phyloP scores from a whole-genome alignment of 2,797 vertebrate genomes.

The Diplodus sargus region DNA sequence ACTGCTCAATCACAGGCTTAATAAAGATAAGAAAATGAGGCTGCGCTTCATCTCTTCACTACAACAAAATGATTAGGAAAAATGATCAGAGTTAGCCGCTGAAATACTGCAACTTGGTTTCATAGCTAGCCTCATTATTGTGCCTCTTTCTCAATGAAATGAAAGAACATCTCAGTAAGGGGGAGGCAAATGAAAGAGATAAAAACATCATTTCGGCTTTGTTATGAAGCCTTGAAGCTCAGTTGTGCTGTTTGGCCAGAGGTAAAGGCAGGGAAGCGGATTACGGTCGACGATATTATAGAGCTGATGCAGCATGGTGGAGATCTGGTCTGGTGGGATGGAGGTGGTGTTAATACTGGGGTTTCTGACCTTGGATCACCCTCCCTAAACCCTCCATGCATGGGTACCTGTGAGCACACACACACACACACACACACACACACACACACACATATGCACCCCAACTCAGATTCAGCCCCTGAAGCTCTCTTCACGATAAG shows the following conservation, averaged over 20 bases:
- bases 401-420: slow-evolving; percentile 62
- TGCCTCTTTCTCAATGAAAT: neutral
- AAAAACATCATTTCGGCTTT: slow-evolving; percentile 50
- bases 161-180: slow-evolving; percentile 1
- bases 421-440: slow-evolving; percentile 15
- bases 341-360: slow-evolving; percentile 68
- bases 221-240: slow-evolving; percentile 50
- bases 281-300: slow-evolving; percentile 72
- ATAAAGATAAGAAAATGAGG: slow-evolving; percentile 47
- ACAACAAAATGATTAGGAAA: slow-evolving; percentile 34
- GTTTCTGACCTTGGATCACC: slow-evolving; percentile 82
- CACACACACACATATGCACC: neutral
- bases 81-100: neutral
- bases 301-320: slow-evolving; percentile 77
- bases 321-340: slow-evolving; percentile 64
- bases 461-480: slow-evolving; percentile 62
- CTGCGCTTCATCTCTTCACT: slow-evolving; percentile 34
- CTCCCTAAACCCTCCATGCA: slow-evolving; percentile 65
- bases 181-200: slow-evolving; percentile 37
- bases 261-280: slow-evolving; percentile 69
- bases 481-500: slow-evolving; percentile 75
- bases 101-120: neutral
- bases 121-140: neutral
- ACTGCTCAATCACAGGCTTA: slow-evolving; percentile 51
- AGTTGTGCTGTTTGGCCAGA: slow-evolving; percentile 55